Base-by-base conservation (phyloP, 2,797 vertebrate species). In the Apodemus agrarius region DNA sequence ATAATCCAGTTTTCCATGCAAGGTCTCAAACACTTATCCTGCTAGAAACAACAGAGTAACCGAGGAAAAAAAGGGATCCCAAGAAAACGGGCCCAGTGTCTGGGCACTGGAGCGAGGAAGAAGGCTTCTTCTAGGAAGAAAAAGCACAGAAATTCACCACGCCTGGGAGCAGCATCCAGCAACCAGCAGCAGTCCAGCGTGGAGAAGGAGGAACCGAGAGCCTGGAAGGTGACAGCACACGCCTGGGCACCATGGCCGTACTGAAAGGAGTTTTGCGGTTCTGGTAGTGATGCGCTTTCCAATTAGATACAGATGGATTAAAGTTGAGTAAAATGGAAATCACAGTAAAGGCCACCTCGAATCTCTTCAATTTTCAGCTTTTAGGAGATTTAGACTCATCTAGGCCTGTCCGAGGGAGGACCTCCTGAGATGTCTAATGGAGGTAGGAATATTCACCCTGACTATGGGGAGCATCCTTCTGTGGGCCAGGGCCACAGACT, bases 21-120 rank as follows among this genome's bases (percentile, higher is more conserved):
- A 31, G 2, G 1, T 90, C 52, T 94, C n/a, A 43, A 82, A 82
- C 26, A 59, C 49, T 90, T 82, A 2, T 95, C 86, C 37, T 85
- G 26, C 8, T 6, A 22, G 54, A 78, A 85, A 74, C 19, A 69
- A 21, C 40, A 79, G 10, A 61, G 8, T 29, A 82, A 2, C 24
- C 24, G 72, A n/a, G n/a, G 22, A 21, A 43, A 34, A 78, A 89
- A 59, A 37, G 52, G 40, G 37, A 75, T 22, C 72, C 85, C 90
- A 29, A 61, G 61, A 49, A 84, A 2, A 26, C 24, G 74, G 89
- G 91, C 17, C n/a, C 52, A 40, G 14, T 31, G 21, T 34, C 61
- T 14, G 31, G 43, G 7, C 29, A 21, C 26, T 8, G n/a, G 87
- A 89, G 26, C 57, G 19, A 4, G 29, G 16, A 78, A 75, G 67